Percentiles rank a stretch among this genome's conserved stretches.
Conservation (phyloP, 2,113 vertebrate genomes). For the Ploceus nigricollis region DNA sequence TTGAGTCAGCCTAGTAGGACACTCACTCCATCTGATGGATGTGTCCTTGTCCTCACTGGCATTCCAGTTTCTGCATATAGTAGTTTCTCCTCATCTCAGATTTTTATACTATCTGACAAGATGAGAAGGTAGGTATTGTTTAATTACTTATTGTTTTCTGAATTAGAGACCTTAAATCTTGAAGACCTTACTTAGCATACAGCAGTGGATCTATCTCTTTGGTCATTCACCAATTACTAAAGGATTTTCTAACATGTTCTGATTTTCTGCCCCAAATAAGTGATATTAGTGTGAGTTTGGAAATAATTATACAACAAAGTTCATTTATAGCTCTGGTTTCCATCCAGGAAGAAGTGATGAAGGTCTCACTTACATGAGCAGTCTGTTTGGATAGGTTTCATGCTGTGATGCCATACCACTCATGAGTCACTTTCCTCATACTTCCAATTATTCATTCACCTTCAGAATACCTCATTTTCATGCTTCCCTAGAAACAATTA, state of each 20-base stretch:
- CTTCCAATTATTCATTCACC: background rate
- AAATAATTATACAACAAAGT: background rate
- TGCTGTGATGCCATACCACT: background rate
- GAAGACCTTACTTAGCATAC: background rate
- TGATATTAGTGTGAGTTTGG: background rate
- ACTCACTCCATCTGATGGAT: rapidly evolving
- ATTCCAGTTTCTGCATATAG: background rate
- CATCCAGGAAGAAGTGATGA: background rate
- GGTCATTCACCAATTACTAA: background rate
- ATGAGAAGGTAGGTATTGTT: background rate
- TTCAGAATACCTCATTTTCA: background rate
- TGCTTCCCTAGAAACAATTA: background rate
- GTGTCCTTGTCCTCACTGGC: background rate
- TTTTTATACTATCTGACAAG: background rate
- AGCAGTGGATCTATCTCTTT: background rate
- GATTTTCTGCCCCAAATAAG: background rate
- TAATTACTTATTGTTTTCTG: background rate
- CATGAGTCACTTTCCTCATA: background rate
- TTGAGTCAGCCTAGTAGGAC: background rate
- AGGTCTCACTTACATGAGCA: background rate
- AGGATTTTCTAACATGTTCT: background rate
- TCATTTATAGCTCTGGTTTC: background rate
- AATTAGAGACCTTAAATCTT: background rate
- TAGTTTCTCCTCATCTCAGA: background rate
- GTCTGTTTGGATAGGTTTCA: background rate